Base-by-base conservation (phyloP, 2,113 vertebrate species). In the Antechinus stuartii region DNA sequence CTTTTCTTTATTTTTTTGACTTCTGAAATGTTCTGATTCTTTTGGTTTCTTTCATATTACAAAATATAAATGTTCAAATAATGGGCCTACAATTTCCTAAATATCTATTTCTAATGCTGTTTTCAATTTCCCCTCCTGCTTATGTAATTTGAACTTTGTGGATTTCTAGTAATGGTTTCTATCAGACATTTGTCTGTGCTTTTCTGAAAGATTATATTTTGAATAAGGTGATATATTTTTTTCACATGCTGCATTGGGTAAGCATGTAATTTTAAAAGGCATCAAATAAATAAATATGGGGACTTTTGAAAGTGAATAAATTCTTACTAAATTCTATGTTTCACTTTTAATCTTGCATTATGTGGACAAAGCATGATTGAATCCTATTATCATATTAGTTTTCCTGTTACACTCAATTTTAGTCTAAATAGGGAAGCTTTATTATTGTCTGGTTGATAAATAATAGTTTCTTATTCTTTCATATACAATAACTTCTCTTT, bases 141-240 rank as follows among this genome's bases (percentile, higher is more conserved):
- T 95, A 27, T 94, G 2, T 50, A 91, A 92, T 61, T 93, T 94
- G 54, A 95, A 90, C 46, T 95, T 95, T 91, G 47, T 26, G 95
- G 84, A 89, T 94, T 96, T 0, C 0, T 56, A 95, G 55, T 50
- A 94, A 89, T 49, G 0, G 5, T 35, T 94, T 19, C 27, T 50
- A 24, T 89, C 84, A 12, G 96, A 47, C 5, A 94, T 25, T 76
- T 95, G 91, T 92, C 49, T 52, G 12, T 76, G 35, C 55, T 90
- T 96, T 94, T 91, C 3, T 50, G 84, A 46, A 23, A 50, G 57
- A 91, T 95, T 93, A 26, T 8, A 89, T 91, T 47, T 89, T 91
- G 54, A 42, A 54, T 26, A 25, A 35, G 12, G 1, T 0, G 93
- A 95, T 89, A n/a, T 54, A 53, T 93, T 53, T 91, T 49, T 94